These are phyloP conservation scores for Nipponacmea schrenckii DNA, from an alignment of 2,888 invertebrate genomes.

Conservation along the genomic window DNA sequence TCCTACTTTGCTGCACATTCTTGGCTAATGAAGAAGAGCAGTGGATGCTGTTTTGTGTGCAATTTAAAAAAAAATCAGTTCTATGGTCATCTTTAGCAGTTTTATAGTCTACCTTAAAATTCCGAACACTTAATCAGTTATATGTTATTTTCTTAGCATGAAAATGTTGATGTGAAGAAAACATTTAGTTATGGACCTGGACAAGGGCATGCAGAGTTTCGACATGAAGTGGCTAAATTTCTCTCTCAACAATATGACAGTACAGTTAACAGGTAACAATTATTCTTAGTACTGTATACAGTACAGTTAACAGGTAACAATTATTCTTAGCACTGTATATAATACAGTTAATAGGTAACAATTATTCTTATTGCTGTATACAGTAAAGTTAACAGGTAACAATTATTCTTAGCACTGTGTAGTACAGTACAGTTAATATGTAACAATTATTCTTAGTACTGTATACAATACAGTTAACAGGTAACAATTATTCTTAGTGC, in stretches of 20 bases:
- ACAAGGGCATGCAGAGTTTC: constrained; percentile 43
- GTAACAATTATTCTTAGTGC: constrained; percentile 27
- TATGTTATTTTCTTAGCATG: constrained; percentile 24
- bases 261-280: constrained; percentile 38
- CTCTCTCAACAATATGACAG: constrained; percentile 49
- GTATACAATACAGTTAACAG: constrained; percentile 43
- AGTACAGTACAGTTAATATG: constrained; percentile 45
- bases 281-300: too few species aligned
- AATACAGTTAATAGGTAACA: constrained; percentile 40
- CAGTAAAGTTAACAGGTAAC: constrained; percentile 42
- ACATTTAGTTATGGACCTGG: constrained; percentile 54
- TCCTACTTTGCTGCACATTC: background rate
- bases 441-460: constrained; percentile 17
- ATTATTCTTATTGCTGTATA: too few species aligned
- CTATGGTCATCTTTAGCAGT: too few species aligned
- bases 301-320: constrained; percentile 41
- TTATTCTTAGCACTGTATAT: too few species aligned
- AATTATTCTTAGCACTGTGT: too few species aligned
- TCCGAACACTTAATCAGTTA: too few species aligned
- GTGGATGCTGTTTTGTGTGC: too few species aligned
- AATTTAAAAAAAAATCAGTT: too few species aligned
- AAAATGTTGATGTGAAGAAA: constrained; percentile 32
- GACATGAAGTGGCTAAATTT: constrained; percentile 50
- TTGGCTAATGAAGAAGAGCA: too few species aligned
- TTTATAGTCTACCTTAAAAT: too few species aligned